Base-by-base conservation (phyloP, 2,113 vertebrate genomes). In the Bagarius yarrelli region DNA sequence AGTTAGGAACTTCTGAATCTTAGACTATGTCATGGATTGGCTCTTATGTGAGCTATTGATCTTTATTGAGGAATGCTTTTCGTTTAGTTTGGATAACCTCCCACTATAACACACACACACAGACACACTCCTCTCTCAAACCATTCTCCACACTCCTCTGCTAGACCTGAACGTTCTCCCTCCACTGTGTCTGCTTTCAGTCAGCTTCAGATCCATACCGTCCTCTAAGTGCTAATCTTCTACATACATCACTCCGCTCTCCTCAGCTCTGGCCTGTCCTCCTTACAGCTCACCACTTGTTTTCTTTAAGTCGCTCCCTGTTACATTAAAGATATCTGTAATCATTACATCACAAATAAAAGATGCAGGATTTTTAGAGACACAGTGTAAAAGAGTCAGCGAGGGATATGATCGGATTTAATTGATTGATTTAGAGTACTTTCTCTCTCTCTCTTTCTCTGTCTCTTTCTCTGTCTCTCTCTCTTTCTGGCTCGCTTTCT, bases 1-100 rank as follows among this genome's bases (percentile, higher is more conserved):
- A 52, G 15, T 72, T 30, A 32, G 21, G 25, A 52, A 32, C 19
- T 23, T 59, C 18, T 40, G 21, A 59, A 76, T 57, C 56, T 59
- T 44, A 23, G 21, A 21, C n/a, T 44, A 34, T 60, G 67, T 76
- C 44, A 70, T 30, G 72, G 55, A 76, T 27, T 40, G 21, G n/a
- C 8, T 75, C 57, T 56, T 32, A 25, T 25, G 15, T 76, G 53
- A 82, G 55, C 32, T 78, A 85, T 71, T 81, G 76, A 79, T 78
- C 78, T 80, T 76, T 36, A 74, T 59, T 44, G 36, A 83, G 77
- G 77, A 88, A 57, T 83, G 64, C 85, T 82, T 34, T 59, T 82
- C 77, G 70, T 85, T 75, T 64, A 75, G 83, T 79, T 85, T 79
- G 61, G 66, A 66, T 57, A 79, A 85, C 83, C 60, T 67, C 57